Evolutionary conservation across 2,888 invertebrate genomes (phyloP), one percentile per base, ranked within the genome.

Genomic region (Monochamus alternatus): DNA sequence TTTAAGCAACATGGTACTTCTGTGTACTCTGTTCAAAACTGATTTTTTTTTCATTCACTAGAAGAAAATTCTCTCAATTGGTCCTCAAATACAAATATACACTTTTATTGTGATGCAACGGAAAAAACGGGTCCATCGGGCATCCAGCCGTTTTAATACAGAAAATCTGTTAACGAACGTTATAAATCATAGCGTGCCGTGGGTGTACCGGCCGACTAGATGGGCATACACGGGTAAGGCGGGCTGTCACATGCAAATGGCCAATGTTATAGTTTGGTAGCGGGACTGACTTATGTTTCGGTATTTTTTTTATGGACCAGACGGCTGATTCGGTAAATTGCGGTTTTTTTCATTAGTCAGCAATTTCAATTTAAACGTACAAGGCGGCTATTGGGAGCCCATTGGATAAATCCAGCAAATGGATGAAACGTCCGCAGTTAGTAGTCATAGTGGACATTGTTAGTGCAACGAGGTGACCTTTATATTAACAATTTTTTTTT

Each of bases 111-210:
- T 38, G 7, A 38, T 2, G 38, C 2, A 38, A 38, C 38, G 7
- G 7, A 38, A 38, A 38, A 38, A 38, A 38, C 5, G 38, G 38
- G 38, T 7, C 38, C 5, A 4, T 4, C 38, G 38, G 7, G 7
- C 38, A 5, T 38, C 38, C 7, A 38, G 38, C 38, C 38, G 38
- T 1, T 38, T 38, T 38, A 38, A 38, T 38, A 74, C 65, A 63
- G 63, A 68, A 69, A 82, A 81, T 81, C 81, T 80, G 79, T 81
- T 81, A 83, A 82, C 81, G 79, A 83, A 81, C 75, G 77, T 77
- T 74, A 81, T 84, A 83, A 84, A 84, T 83, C 81, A 81, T 81
- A 80, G 68, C 72, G 74, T 62, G 68, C 78, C 68, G 81, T 81
- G 83, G 81, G 79, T 81, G 78, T 78, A 76, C 75, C 72, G 79